These are phyloP conservation scores for Abscondita cerata DNA, from an alignment of 2,888 invertebrate genomes.

Conservation along the genomic window DNA sequence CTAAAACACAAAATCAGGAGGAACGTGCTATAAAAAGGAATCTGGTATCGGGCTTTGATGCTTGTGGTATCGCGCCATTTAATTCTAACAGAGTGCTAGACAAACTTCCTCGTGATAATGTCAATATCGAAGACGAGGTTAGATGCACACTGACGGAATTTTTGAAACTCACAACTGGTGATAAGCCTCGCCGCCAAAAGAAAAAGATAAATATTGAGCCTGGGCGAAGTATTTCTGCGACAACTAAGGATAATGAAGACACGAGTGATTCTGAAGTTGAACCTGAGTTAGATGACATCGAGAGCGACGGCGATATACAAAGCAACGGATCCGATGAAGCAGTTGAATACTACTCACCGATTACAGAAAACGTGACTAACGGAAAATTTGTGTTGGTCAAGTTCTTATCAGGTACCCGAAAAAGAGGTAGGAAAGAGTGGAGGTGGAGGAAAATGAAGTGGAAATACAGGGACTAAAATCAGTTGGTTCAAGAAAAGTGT, in stretches of 20 bases:
- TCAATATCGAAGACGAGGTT: not conserved
- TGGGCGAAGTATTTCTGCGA: not conserved
- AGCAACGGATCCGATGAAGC: conserved; percentile 8
- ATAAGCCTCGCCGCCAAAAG: not conserved
- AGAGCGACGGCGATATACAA: conserved; percentile 29
- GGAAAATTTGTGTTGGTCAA: conserved; percentile 22
- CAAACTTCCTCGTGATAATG: not conserved
- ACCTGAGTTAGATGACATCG: conserved; percentile 22
- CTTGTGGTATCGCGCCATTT: not conserved
- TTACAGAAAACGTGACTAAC: not conserved
- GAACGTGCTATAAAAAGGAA: conserved; percentile 3
- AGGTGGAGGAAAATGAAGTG: no score
- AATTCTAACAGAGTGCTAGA: no score
- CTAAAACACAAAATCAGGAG: no score
- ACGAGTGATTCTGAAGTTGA: conserved; percentile 11
- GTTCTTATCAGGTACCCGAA: conserved; percentile 6
- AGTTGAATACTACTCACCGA: conserved; percentile 8
- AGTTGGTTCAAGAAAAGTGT: no score
- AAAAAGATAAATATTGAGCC: conserved; percentile 6
- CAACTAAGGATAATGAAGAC: not conserved
- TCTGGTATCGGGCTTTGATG: not conserved
- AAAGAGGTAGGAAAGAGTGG: no score
- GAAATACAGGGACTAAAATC: no score
- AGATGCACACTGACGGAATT: conserved; percentile 1
- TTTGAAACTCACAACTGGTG: not conserved